Percentiles rank a stretch among this genome's conserved stretches.
These are phyloP conservation scores for Strongylocentrotus purpuratus DNA, from an alignment of 35 echinoderm and acorn worm genomes.

Conservation along the genomic window DNA sequence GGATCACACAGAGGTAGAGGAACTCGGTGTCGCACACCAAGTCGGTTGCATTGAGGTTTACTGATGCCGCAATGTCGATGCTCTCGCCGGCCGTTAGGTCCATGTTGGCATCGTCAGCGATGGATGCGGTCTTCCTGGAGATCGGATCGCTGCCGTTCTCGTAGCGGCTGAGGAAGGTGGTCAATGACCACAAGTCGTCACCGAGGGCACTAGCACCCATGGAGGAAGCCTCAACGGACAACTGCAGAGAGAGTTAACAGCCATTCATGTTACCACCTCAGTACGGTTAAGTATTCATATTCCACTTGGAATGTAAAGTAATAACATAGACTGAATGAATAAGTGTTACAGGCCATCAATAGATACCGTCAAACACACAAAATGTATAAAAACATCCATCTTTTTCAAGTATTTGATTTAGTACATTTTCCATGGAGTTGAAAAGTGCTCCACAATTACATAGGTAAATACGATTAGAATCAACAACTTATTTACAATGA, in stretches of 20 bases:
- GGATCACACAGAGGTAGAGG: conserved; percentile 65
- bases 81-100: conserved; percentile 43
- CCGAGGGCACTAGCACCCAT: conserved; percentile 60
- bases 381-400: no score
- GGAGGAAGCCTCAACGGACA: conserved; percentile 42
- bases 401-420: no score
- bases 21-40: conserved; percentile 51
- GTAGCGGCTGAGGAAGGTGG: conserved; percentile 61
- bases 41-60: conserved; percentile 50
- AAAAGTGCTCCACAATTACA: no score
- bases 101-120: conserved; percentile 1
- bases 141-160: conserved; percentile 45
- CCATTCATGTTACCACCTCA: background rate
- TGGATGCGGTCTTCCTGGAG: background rate
- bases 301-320: background rate
- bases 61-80: conserved; percentile 17
- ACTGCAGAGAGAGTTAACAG: conserved; percentile 24
- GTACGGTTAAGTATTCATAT: background rate
- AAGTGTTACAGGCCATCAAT: background rate
- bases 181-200: conserved; percentile 65
- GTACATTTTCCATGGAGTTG: no score
- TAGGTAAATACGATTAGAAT: no score
- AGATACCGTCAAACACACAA: no score
- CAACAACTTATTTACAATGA: no score
- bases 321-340: background rate